Conservation (phyloP, 53 echinoderm and acorn worm genomes). For the Stichopus horrens region DNA sequence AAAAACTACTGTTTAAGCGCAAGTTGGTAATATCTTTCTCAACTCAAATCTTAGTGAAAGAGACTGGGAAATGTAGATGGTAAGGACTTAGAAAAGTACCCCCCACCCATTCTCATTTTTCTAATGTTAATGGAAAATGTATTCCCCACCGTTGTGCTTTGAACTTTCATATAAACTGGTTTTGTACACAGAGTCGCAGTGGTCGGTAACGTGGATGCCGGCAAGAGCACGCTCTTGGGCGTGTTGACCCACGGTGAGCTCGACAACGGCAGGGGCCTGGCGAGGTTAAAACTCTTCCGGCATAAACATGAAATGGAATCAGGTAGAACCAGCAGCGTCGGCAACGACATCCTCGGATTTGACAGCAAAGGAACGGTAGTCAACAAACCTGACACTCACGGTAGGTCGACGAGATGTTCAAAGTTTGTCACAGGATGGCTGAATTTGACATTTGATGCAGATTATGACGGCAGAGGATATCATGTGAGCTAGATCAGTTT, state of each 20-base stretch:
- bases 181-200: slow-evolving; percentile 78
- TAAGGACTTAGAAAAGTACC: too few relatives aligned
- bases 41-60: too few relatives aligned
- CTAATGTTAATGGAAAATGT: too few relatives aligned
- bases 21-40: too few relatives aligned
- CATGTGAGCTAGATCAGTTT: too few relatives aligned
- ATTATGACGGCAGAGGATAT: not conserved
- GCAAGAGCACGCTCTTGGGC: slow-evolving; percentile 93
- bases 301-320: slow-evolving; percentile 99
- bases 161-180: too few relatives aligned
- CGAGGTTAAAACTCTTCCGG: slow-evolving; percentile 91
- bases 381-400: slow-evolving; percentile 94
- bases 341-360: slow-evolving; percentile 95
- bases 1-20: too few relatives aligned
- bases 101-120: too few relatives aligned
- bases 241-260: slow-evolving; percentile 96
- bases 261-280: slow-evolving; percentile 96
- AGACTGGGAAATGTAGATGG: too few relatives aligned
- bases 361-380: slow-evolving; percentile 94
- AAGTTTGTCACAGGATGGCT: too few relatives aligned
- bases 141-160: too few relatives aligned
- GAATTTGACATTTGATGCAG: not conserved
- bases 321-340: slow-evolving; percentile 96
- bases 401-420: slow-evolving; percentile 49
- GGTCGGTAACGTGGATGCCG: slow-evolving; percentile 97